phyloP scores from a whole-genome alignment of 2,888 invertebrate genomes.

The Pammene aurita region DNA sequence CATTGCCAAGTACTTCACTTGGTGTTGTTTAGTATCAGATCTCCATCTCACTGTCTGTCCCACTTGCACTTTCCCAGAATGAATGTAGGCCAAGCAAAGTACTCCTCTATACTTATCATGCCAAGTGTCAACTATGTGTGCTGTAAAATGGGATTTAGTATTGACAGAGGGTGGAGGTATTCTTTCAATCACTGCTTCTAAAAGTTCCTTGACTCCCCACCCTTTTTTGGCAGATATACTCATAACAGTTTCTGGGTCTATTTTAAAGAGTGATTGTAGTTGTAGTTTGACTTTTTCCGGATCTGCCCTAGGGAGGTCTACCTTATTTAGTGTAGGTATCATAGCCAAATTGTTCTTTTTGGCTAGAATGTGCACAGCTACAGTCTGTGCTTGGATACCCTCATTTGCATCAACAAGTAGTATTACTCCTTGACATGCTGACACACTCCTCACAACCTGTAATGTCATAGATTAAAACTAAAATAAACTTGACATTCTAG shows the following conservation, averaged over 20 bases:
- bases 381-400: slow-evolving; percentile 98
- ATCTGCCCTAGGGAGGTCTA: slow-evolving; percentile 95
- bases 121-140: slow-evolving; percentile 96
- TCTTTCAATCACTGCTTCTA: slow-evolving; percentile 89
- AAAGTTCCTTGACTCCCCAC: slow-evolving; percentile 89
- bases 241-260: slow-evolving; percentile 88
- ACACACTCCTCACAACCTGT: slow-evolving; percentile 91
- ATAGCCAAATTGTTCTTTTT: slow-evolving; percentile 91
- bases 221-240: slow-evolving; percentile 97
- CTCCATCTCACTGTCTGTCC: slow-evolving; percentile 90
- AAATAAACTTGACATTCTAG: no score
- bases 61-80: slow-evolving; percentile 88
- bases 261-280: slow-evolving; percentile 91
- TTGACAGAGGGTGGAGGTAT: slow-evolving; percentile 89
- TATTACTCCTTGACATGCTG: slow-evolving; percentile 97
- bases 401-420: slow-evolving; percentile 98
- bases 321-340: slow-evolving; percentile 97
- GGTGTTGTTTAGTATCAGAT: slow-evolving; percentile 89
- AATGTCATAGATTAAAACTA: no score
- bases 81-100: slow-evolving; percentile 89
- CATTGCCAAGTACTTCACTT: slow-evolving; percentile 90
- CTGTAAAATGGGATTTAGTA: slow-evolving; percentile 86
- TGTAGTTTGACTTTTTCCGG: slow-evolving; percentile 92
- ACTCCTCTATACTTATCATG: slow-evolving; percentile 94
- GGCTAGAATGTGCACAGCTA: slow-evolving; percentile 97